Base-by-base conservation (phyloP, 2,888 invertebrate genomes). In the Pecten maximus region DNA sequence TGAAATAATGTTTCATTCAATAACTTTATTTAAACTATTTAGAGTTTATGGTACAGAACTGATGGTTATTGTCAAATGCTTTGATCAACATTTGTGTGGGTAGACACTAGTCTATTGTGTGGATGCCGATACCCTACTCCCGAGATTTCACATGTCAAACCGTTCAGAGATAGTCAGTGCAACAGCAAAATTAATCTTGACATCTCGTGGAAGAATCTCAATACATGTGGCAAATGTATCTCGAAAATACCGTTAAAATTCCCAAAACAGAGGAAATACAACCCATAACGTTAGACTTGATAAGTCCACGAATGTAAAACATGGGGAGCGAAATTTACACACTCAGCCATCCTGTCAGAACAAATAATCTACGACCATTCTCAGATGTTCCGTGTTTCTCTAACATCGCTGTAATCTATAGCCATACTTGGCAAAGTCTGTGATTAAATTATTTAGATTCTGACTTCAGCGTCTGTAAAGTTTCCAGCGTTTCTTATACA, bases 361-460 rank as follows among this genome's bases (percentile, higher is more conserved):
- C 23, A 6, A 60, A 60, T 60, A n/a, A 16, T 48, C 16, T 23
- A 6, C 6, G 23, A 60, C 6, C 23, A 23, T 23, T n/a, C 60
- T n/a, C 60, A 60, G 60, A 16, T 60, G 60, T 60, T 60, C 48
- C 23, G 60, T n/a, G n/a, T 60, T 60, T n/a, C n/a, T 19, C 48
- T 4, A 4, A 48, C 48, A 48, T 16, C 44, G 12, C 44, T 50
- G 16, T n/a, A n/a, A 60, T 60, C 60, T 60, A n/a, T 60, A n/a
- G n/a, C 60, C 23, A 60, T 60, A 60, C 60, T 60, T 60, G 60
- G 60, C 60, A 60, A 60, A 60, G 60, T 60, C 60, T 23, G 60
- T 23, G 60, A 60, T 60, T 60, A 60, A n/a, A 60, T 60, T 60
- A 60, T 60, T 60, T 60, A 60, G n/a, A 60, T 60, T 60, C 60